Percentiles rank a stretch among this genome's conserved stretches.
phyloP scores from a whole-genome alignment of 2,888 invertebrate genomes.

The Drosophila stalkeri region DNA sequence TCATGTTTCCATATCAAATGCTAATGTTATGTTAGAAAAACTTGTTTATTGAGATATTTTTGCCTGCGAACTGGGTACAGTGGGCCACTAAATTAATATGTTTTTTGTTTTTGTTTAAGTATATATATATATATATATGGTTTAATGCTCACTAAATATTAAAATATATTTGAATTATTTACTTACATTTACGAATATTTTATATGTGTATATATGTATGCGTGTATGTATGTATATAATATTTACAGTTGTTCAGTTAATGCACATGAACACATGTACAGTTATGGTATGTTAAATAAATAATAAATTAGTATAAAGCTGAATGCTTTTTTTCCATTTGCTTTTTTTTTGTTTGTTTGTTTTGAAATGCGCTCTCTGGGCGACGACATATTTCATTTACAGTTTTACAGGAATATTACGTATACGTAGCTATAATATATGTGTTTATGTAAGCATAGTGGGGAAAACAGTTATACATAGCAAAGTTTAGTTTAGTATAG shows the following conservation, averaged over 20 bases:
- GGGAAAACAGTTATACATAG: conserved; percentile 28
- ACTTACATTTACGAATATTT: conserved; percentile 37
- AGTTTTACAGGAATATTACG: conserved; percentile 56
- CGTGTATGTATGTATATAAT: conserved; percentile 25
- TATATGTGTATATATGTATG: neutral
- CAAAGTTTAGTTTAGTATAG: conserved; percentile 33
- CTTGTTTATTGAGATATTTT: conserved; percentile 73
- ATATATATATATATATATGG: conserved; percentile 48
- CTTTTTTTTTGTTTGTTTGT: conserved; percentile 12
- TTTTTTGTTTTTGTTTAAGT: conserved; percentile 44
- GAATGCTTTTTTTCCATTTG: conserved; percentile 31
- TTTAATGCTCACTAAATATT: conserved; percentile 55
- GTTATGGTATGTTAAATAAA: conserved; percentile 68
- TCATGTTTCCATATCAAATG: neutral
- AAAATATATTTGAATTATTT: conserved; percentile 51
- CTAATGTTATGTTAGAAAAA: conserved; percentile 64
- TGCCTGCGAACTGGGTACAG: conserved; percentile 66
- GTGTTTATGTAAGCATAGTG: conserved; percentile 24
- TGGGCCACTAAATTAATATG: conserved; percentile 54
- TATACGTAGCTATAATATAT: conserved; percentile 36
- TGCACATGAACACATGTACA: conserved; percentile 51
- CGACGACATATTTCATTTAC: conserved; percentile 66
- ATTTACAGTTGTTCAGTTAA: conserved; percentile 60
- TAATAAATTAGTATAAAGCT: conserved; percentile 68
- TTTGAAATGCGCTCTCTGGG: conserved; percentile 76